Conservation (phyloP, 2,888 invertebrate genomes). For the Rhagonycha fulva region DNA sequence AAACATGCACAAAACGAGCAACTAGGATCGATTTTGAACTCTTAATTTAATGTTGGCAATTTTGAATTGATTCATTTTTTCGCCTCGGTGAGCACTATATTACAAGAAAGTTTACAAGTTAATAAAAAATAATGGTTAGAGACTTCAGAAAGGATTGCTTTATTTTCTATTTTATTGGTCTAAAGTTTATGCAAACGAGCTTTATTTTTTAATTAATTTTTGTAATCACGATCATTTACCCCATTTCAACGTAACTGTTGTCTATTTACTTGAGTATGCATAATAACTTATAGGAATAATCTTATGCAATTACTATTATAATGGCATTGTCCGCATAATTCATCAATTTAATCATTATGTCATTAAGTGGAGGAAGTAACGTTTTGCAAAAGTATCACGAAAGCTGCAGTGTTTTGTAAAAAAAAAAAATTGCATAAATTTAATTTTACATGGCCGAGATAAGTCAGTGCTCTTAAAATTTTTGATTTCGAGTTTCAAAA, state of each 20-base stretch:
- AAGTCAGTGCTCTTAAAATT: not conserved
- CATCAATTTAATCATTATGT: not conserved
- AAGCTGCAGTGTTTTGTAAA: not conserved
- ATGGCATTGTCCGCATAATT: not conserved
- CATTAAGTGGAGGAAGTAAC: not conserved
- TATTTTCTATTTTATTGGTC: not conserved
- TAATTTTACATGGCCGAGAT: not conserved
- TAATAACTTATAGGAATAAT: not conserved
- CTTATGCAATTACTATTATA: not conserved
- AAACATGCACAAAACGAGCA: no score
- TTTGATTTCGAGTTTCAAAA: no score
- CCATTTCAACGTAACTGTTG: not conserved
- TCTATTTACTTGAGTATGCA: not conserved
- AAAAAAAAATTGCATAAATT: not conserved
- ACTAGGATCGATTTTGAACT: no score
- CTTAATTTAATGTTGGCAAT: no score
- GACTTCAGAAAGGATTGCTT: no score
- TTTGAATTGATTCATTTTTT: no score
- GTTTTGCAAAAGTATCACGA: not conserved
- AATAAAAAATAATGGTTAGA: no score
- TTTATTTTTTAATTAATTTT: not conserved
- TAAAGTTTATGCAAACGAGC: not conserved
- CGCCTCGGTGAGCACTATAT: no score
- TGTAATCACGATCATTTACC: not conserved
- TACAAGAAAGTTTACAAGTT: no score